These are phyloP conservation scores for Lasioglossum calceatum DNA, from an alignment of 2,888 invertebrate species.

Conservation along the genomic window DNA sequence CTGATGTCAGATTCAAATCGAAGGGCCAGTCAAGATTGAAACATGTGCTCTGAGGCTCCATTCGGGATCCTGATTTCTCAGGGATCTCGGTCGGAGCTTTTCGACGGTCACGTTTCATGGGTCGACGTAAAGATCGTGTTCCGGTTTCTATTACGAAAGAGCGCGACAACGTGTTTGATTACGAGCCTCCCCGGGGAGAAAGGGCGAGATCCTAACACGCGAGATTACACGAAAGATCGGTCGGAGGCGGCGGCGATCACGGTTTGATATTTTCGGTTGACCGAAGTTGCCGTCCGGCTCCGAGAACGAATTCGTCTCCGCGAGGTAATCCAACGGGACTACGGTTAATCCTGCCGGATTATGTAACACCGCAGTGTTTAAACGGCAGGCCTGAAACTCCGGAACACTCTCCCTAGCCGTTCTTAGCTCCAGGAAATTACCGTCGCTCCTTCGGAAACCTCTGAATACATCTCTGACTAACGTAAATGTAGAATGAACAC, in stretches of 20 bases:
- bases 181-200: neutral
- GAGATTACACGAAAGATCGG: slow-evolving; percentile 50
- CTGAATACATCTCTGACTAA: slow-evolving; percentile 30
- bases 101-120: neutral
- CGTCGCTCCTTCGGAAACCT: slow-evolving; percentile 47
- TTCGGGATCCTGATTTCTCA: neutral
- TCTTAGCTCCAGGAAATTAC: slow-evolving; percentile 71
- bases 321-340: slow-evolving; percentile 73
- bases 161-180: slow-evolving; percentile 2
- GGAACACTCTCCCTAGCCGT: slow-evolving; percentile 56
- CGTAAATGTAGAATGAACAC: slow-evolving; percentile 25
- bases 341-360: slow-evolving; percentile 74
- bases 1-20: neutral
- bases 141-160: slow-evolving; percentile 7
- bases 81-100: neutral
- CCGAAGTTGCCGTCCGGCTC: slow-evolving; percentile 42
- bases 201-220: slow-evolving; percentile 9
- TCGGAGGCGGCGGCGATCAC: slow-evolving; percentile 50
- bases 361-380: slow-evolving; percentile 76
- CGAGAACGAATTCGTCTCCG: slow-evolving; percentile 70
- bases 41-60: neutral
- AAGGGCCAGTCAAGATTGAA: neutral
- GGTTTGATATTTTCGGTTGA: slow-evolving; percentile 66
- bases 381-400: slow-evolving; percentile 70
- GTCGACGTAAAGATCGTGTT: slow-evolving; percentile 11